These are phyloP conservation scores for Harpagifer antarcticus DNA, from an alignment of 2,797 vertebrate genomes.

Conservation along the genomic window DNA sequence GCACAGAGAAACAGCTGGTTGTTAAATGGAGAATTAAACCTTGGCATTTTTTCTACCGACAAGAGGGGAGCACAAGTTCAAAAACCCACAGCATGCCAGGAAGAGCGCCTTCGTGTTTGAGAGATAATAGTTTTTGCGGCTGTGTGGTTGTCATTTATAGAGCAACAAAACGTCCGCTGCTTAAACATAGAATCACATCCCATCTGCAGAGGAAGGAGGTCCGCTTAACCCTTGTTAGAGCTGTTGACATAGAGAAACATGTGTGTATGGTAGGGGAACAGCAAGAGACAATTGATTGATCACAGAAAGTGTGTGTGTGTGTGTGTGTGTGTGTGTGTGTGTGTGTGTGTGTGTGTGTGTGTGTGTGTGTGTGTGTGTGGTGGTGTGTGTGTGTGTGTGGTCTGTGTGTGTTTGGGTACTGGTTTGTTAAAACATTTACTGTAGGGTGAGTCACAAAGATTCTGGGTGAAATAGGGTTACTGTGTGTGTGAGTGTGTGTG, in stretches of 20 bases:
- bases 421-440: too few species aligned
- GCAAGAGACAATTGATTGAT: not conserved
- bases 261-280: not conserved
- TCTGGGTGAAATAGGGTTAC: too few species aligned
- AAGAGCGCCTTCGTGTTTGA: not conserved
- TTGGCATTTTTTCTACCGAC: not conserved
- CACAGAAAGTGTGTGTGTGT: not conserved
- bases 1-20: conserved; percentile 15
- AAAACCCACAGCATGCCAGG: not conserved
- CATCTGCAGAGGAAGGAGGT: not conserved
- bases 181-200: not conserved
- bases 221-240: not conserved
- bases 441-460: too few species aligned
- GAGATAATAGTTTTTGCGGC: conserved; percentile 19
- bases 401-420: too few species aligned
- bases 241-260: not conserved
- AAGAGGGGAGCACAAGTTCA: not conserved
- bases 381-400: not conserved
- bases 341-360: conserved; percentile 5
- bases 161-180: not conserved
- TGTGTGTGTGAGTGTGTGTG: conserved; percentile 7
- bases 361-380: not conserved
- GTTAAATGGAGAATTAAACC: conserved; percentile 5
- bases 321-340: conserved; percentile 8
- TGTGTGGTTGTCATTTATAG: conserved; percentile 1